Base-by-base conservation (phyloP, 30 jellyfish, hydroid and myxozoan species). In the Hydractinia echinata region DNA sequence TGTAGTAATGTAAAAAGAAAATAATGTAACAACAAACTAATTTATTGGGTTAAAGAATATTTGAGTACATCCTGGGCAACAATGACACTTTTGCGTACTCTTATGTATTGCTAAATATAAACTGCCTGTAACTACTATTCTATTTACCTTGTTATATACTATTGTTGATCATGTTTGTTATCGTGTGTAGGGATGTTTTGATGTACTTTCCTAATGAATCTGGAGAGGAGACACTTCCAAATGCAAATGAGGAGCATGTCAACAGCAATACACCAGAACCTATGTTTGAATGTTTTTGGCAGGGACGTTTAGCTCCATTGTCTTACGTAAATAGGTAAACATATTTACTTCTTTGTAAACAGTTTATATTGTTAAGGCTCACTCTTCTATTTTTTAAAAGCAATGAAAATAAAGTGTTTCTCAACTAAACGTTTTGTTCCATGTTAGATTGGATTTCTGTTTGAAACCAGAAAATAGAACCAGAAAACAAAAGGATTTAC, bases 241-340 rank as follows among this genome's bases (percentile, higher is more conserved):
- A 30, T 44, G 21, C 81, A 6, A n/a, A 66, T 5, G 76, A 30
- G 15, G 66, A 55, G 39, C 50, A 6, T 52, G 73, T 18, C 5
- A 18, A 54, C 10, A 72, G 15, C 81, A 6, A 66, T 9, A 16
- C 74, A 7, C 74, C 74, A 7, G 74, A 64, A 16, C 83, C 83
- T 9, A 8, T 74, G 83, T 74, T 74, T 74, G 69, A 74, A 55
- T 74, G 83, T 48, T 74, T 74, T 74, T 74, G 83, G 83, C 83
- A 74, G 50, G 83, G 83, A 18, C 50, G 83, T 48, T 55, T 74
- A 67, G 83, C 83, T 8, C 83, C 83, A 6, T 48, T 74, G 66
- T 74, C 83, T 16, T 74, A 18, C 21, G 83, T 74, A 48, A 74
- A 74, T 48, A 18, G 83, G 83, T 74, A 5, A 18, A 53, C 16